Percentiles rank a stretch among this genome's conserved stretches.
These are phyloP conservation scores for Pangasius krempfi DNA, from an alignment of 2,797 vertebrate genomes.

Conservation along the genomic window DNA sequence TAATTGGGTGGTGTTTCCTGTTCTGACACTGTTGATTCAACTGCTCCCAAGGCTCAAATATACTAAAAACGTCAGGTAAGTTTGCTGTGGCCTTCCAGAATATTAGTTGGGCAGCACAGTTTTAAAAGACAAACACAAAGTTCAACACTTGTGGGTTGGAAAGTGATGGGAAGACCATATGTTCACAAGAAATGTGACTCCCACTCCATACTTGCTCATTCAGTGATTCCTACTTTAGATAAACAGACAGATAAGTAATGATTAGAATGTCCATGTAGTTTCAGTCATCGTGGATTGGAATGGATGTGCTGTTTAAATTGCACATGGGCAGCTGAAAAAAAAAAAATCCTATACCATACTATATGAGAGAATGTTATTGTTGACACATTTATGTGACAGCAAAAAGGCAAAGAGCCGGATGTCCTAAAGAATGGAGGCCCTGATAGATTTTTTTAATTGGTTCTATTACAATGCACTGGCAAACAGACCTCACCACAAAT, in stretches of 20 bases:
- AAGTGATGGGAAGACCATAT: conserved; percentile 23
- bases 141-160: background rate
- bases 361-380: background rate
- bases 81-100: background rate
- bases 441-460: conserved; percentile 30
- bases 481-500: conserved; percentile 31
- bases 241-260: conserved; percentile 31
- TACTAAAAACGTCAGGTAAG: background rate
- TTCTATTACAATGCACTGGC: conserved; percentile 27
- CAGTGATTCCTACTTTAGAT: background rate
- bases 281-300: conserved; percentile 1
- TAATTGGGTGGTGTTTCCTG: background rate
- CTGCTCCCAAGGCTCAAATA: background rate
- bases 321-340: background rate
- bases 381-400: background rate
- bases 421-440: conserved; percentile 19
- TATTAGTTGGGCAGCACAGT: background rate
- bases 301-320: conserved; percentile 12
- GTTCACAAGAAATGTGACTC: conserved; percentile 26
- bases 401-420: background rate
- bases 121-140: background rate
- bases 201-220: background rate
- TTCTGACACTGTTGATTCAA: background rate
- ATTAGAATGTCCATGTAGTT: conserved; percentile 11
- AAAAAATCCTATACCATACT: background rate